Evolutionary conservation across 2,888 invertebrate species (phyloP).

Genomic region (Heliothis peltigera): DNA sequence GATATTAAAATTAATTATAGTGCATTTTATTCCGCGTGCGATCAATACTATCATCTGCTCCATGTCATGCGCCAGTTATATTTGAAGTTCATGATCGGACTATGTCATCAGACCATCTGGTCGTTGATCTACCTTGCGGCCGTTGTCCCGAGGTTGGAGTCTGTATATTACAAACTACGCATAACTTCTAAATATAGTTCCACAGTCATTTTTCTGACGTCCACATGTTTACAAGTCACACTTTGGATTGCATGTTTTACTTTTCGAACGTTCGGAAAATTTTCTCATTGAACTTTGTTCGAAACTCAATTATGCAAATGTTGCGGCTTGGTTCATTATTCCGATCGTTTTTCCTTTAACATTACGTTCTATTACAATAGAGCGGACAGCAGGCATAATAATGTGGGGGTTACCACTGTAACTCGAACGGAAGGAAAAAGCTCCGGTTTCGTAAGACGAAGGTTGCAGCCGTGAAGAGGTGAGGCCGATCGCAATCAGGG

Average conservation of each 20-base stretch:
- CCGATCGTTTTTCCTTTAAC: conserved; percentile 52
- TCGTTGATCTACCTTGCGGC: conserved; percentile 44
- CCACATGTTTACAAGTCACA: conserved; percentile 32
- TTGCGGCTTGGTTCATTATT: conserved; percentile 25
- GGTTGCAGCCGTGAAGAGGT: conserved; percentile 72
- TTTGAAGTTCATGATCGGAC: conserved; percentile 27
- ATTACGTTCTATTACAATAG: conserved; percentile 64
- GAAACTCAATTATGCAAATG: conserved; percentile 33
- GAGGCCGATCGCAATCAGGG: conserved; percentile 67
- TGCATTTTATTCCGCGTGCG: background rate
- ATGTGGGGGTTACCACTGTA: conserved; percentile 53
- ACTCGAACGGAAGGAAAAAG: conserved; percentile 81
- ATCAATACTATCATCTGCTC: conserved; percentile 1
- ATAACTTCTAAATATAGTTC: conserved; percentile 42
- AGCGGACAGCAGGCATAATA: conserved; percentile 52
- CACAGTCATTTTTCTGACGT: conserved; percentile 36
- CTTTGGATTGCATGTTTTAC: conserved; percentile 19
- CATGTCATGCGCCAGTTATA: background rate
- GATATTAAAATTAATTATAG: background rate
- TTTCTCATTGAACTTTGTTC: conserved; percentile 20
- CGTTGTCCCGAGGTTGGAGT: conserved; percentile 35
- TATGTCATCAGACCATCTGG: conserved; percentile 32
- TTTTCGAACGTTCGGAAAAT: conserved; percentile 27
- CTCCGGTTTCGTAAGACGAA: conserved; percentile 71
- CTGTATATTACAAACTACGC: conserved; percentile 37